phyloP scores from a whole-genome alignment of 2,113 vertebrate genomes.

The Pithys albifrons region DNA sequence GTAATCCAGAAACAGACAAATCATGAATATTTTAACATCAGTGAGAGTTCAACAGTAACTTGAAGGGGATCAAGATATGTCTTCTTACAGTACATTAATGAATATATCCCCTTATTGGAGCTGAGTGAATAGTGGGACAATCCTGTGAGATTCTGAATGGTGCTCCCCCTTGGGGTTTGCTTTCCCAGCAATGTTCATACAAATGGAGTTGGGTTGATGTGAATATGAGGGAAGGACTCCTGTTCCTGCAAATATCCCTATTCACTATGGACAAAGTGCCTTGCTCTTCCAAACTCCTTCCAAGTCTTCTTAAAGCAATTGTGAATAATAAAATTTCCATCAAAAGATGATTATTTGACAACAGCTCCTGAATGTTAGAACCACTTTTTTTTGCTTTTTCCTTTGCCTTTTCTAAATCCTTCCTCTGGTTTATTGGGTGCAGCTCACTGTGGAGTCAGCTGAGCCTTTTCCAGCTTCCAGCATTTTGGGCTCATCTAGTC shows the following conservation, averaged over 20 bases:
- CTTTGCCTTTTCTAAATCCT: fast-evolving
- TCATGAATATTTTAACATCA: not conserved
- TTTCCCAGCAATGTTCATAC: not conserved
- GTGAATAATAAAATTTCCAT: not conserved
- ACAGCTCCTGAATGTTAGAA: not conserved
- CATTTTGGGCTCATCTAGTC: not conserved
- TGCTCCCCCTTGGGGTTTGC: not conserved
- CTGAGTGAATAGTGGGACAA: not conserved
- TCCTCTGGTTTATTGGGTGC: not conserved
- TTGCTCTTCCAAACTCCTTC: not conserved
- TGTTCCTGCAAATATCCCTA: not conserved
- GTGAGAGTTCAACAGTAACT: not conserved
- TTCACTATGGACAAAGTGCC: not conserved
- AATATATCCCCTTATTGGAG: not conserved
- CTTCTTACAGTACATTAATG: not conserved
- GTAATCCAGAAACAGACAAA: not conserved
- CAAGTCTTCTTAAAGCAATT: not conserved
- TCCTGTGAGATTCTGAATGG: not conserved
- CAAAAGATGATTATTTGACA: not conserved
- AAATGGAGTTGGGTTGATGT: not conserved
- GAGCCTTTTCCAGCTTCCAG: not conserved
- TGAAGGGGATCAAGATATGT: not conserved
- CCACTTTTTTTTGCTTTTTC: not conserved
- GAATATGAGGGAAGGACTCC: not conserved
- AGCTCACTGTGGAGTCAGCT: not conserved